Evolutionary conservation across 1,140 invertebrate genomes (phyloP).

Genomic region (Kradibia gibbosae): DNA sequence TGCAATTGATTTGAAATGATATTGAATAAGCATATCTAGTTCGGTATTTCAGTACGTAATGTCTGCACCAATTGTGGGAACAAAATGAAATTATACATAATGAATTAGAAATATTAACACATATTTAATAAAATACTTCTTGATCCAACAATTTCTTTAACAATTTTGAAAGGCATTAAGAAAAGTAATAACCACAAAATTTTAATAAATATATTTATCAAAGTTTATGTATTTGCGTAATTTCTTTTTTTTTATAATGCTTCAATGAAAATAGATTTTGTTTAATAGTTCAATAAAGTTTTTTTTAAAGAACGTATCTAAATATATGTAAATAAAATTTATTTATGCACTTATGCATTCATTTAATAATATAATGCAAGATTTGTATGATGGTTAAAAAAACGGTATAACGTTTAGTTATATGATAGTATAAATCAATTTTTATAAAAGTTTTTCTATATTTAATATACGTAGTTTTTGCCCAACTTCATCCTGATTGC

Average conservation of each 20-base stretch:
- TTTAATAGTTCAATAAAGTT: neutral
- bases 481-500: constrained; percentile 13
- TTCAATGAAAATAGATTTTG: neutral
- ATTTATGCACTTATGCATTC: neutral
- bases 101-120: neutral
- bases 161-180: neutral
- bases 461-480: neutral
- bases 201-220: constrained; percentile 27
- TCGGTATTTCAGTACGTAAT: constrained; percentile 5
- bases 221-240: constrained; percentile 25
- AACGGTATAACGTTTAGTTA: constrained; percentile 5
- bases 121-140: neutral
- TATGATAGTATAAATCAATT: constrained; percentile 1
- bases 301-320: neutral
- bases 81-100: neutral
- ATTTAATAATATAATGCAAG: neutral
- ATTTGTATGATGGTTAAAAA: constrained; percentile 9
- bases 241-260: constrained; percentile 7
- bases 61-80: neutral
- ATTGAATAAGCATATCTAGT: neutral
- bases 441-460: neutral
- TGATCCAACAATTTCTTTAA: neutral
- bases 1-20: neutral
- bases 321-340: neutral
- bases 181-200: neutral